These are phyloP conservation scores for Oreortyx pictus DNA, from an alignment of 2,797 vertebrate genomes.

Conservation along the genomic window DNA sequence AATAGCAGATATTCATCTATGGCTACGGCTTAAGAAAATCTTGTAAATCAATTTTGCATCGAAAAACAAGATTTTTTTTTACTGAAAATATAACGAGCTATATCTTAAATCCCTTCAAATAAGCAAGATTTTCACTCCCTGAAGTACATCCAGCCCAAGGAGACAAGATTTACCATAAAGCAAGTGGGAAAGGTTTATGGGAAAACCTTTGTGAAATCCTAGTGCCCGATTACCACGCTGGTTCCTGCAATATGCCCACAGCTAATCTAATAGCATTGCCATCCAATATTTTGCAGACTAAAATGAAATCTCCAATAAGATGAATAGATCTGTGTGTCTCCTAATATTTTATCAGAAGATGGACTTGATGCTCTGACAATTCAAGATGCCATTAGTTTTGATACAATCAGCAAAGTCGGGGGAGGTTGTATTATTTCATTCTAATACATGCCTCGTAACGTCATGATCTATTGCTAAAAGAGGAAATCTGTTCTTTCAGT, in stretches of 20 bases:
- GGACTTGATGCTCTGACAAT: slow-evolving; percentile 64
- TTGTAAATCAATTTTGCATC: neutral
- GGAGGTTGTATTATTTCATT: slow-evolving; percentile 58
- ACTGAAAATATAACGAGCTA: neutral
- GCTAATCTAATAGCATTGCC: slow-evolving; percentile 22
- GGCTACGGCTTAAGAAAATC: neutral
- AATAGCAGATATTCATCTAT: neutral
- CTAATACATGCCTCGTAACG: slow-evolving; percentile 29
- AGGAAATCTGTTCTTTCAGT: slow-evolving; percentile 63
- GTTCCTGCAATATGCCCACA: neutral
- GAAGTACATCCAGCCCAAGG: neutral
- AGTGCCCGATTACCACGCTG: neutral
- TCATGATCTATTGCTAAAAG: slow-evolving; percentile 52
- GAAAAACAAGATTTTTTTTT: neutral
- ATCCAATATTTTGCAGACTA: slow-evolving; percentile 43
- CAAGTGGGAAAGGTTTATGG: neutral
- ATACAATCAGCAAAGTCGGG: slow-evolving; percentile 64
- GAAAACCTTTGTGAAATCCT: neutral
- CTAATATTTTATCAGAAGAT: slow-evolving; percentile 66
- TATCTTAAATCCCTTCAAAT: neutral
- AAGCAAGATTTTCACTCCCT: neutral
- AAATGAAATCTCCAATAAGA: slow-evolving; percentile 51
- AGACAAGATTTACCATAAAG: neutral
- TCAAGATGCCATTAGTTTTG: slow-evolving; percentile 61
- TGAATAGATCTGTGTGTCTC: slow-evolving; percentile 52